phyloP scores from a whole-genome alignment of 23 tunicate genomes.

The Trididemnum nubilum region DNA sequence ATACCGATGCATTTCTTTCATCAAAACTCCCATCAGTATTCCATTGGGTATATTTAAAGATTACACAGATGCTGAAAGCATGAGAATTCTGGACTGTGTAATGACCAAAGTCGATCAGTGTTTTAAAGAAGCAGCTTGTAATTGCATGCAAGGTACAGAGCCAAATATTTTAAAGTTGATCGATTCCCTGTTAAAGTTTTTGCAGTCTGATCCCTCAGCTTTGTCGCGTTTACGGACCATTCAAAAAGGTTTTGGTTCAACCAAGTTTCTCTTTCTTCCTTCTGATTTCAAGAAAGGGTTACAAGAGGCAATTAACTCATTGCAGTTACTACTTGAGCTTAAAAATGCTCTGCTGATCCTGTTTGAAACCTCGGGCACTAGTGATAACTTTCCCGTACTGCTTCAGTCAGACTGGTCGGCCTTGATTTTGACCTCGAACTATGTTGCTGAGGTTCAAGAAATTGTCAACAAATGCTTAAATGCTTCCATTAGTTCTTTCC shows the following conservation, averaged over 20 bases:
- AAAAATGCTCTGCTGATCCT: slow-evolving; percentile 4
- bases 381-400: background rate
- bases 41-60: background rate
- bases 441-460: background rate
- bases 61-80: background rate
- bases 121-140: background rate
- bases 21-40: slow-evolving; percentile 1
- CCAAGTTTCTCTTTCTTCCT: background rate
- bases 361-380: slow-evolving; percentile 7
- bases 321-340: background rate
- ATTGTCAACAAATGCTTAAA: background rate
- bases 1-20: background rate
- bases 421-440: background rate
- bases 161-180: slow-evolving; percentile 6
- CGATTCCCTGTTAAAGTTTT: slow-evolving; percentile 1
- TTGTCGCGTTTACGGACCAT: background rate
- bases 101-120: background rate
- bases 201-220: background rate
- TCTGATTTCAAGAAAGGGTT: background rate
- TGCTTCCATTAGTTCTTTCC: slow-evolving; percentile 1
- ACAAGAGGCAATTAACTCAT: background rate
- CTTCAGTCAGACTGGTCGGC: slow-evolving; percentile 3
- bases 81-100: background rate
- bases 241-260: background rate
- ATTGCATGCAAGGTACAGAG: background rate